Base-by-base conservation (phyloP, 2,888 invertebrate genomes). In the Synergus japonicus region DNA sequence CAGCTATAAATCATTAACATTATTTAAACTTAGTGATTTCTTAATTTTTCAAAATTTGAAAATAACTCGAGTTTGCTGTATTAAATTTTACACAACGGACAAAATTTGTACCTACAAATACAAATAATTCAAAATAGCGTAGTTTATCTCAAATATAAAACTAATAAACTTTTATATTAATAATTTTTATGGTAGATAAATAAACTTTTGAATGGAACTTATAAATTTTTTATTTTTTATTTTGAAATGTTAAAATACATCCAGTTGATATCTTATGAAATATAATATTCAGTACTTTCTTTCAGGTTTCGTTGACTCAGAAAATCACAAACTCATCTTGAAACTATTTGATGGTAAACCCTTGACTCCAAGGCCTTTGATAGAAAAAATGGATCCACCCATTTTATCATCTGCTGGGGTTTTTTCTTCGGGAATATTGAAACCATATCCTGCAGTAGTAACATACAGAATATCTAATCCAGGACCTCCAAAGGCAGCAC, bases 401-500 rank as follows among this genome's bases (percentile, higher is more conserved):
- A 37, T 46, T 29, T 4, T 37, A 73, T 73, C 69, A 73, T 73
- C 46, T 10, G 91, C 85, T 1, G 93, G 93, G 83, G 93, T 92
- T 9, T 88, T 80, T 77, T 88, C 65, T 77, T 94, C 91, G n/a
- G 91, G 90, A 0, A 89, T 89, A 0, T 88, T 89, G 46, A 93
- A 86, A 0, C 93, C 93, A 0, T 90, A 82, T 5, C 90, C 90
- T 78, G 94, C 94, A 0, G 95, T 94, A 0, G 96, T 96, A 0
- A 96, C 95, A 86, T 94, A 96, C 22, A 96, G 91, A 64, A 94
- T 94, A 76, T 95, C 94, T 69, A 95, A 91, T 84, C 94, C 93
- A 3, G 93, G 93, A 0, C 96, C 96, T 1, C 96, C 96, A 92
- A 95, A 96, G 87, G 94, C 93, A 0, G 95, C 95, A 8, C 96